Percentiles rank a stretch among this genome's conserved stretches.
Evolutionary conservation across 1,140 invertebrate species (phyloP).

Genomic region (Halesus radiatus): DNA sequence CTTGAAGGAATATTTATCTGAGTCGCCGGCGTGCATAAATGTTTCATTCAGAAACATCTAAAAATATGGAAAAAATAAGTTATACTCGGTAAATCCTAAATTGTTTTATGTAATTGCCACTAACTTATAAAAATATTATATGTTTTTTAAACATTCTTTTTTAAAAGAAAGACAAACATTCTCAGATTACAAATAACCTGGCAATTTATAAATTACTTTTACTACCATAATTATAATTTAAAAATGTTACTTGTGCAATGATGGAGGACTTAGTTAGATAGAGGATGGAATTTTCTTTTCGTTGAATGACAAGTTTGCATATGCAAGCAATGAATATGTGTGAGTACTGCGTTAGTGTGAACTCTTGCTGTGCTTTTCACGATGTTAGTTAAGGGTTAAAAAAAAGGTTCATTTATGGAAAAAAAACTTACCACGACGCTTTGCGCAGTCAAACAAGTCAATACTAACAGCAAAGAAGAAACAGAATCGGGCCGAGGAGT

Average conservation of each 20-base stretch:
- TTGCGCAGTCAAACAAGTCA: background rate
- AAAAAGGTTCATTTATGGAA: background rate
- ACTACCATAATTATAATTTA: background rate
- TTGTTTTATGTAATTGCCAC: no score
- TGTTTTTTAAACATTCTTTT: no score
- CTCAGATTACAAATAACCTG: no score
- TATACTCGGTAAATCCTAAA: background rate
- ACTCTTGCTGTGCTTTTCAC: no score
- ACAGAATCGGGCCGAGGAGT: background rate
- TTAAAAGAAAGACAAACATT: no score
- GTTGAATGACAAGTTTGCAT: no score
- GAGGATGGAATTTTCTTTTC: background rate
- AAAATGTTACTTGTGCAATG: background rate
- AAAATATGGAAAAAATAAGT: background rate
- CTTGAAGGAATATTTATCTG: background rate
- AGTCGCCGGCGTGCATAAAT: background rate
- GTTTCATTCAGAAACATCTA: slow-evolving; percentile 6
- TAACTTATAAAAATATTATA: no score
- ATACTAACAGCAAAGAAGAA: background rate
- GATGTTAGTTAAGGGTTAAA: no score
- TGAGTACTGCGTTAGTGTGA: no score
- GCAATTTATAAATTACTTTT: background rate
- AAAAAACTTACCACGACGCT: background rate
- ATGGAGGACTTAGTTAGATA: background rate
- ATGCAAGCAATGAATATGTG: no score